Base-by-base conservation (phyloP, 2,888 invertebrate genomes). In the Tenthredo notha region DNA sequence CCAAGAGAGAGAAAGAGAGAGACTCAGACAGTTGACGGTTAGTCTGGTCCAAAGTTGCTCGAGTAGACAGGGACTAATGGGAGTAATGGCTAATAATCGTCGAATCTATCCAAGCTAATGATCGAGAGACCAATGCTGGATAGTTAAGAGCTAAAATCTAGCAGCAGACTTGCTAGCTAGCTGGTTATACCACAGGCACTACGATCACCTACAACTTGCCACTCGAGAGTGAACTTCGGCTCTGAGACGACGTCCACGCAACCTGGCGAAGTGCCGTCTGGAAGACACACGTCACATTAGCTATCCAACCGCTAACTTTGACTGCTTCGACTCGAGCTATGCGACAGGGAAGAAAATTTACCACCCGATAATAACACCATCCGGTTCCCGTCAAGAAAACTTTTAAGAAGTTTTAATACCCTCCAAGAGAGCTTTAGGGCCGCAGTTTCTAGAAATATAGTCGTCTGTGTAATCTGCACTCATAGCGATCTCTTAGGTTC, bases 41-140 rank as follows among this genome's bases (percentile, higher is more conserved):
- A 61, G 58, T 78, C 78, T 58, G 37, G 58, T 78, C 72, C 33
- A 25, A 58, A 83, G 78, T 85, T 84, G 72, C 61, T 40, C 83
- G 87, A 87, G 84, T 86, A 89, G 90, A 90, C 90, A 88, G 90
- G 88, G 86, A 88, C 90, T 91, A 92, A 91, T 91, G 90, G 90
- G 87, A 87, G 91, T 92, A 91, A 92, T 91, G 90, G 90, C 90
- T 92, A 92, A 92, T 92, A 92, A 92, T 90, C 90, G 90, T 89
- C 90, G 90, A 92, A 92, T 92, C 91, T 90, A 91, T 92, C 89
- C 89, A 88, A 88, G 90, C 91, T 92, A 92, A 92, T 92, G 91
- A 91, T 91, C 92, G 90, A 91, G 67, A 43, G 33, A 33, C 77
- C 9, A 15, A 25, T n/a, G 82, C n/a, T 77, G 54, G 77, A 54